These are phyloP conservation scores for Harpalus rubripes DNA, from an alignment of 2,888 invertebrate species.

Conservation along the genomic window DNA sequence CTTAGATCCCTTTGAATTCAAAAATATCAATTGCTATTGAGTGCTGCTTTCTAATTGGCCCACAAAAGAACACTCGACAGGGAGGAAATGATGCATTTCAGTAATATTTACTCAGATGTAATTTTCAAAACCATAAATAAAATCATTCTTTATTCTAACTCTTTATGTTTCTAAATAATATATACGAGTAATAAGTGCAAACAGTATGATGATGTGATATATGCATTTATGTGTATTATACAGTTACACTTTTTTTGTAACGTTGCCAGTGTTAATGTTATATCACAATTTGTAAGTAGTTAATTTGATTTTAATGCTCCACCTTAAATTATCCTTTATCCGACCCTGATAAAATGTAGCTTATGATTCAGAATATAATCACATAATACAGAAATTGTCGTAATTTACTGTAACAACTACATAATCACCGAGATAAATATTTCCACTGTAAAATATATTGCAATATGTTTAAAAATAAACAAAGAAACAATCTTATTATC, in stretches of 20 bases:
- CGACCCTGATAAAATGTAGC: conserved; percentile 11
- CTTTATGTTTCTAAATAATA: too few relatives aligned
- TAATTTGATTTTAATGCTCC: not conserved
- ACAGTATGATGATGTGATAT: too few relatives aligned
- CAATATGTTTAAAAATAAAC: not conserved
- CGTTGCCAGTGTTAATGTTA: not conserved
- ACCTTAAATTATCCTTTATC: not conserved
- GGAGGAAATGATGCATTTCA: too few relatives aligned
- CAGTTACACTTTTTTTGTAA: not conserved
- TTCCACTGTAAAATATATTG: not conserved
- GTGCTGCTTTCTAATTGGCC: too few relatives aligned
- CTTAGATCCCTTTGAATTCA: too few relatives aligned
- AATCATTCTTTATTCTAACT: too few relatives aligned
- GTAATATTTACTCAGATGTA: too few relatives aligned
- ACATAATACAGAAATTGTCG: conserved; percentile 16
- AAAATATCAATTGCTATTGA: too few relatives aligned
- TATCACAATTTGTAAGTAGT: not conserved
- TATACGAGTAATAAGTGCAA: too few relatives aligned
- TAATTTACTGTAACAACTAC: conserved; percentile 1
- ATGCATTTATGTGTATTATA: too few relatives aligned
- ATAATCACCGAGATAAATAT: conserved; percentile 17
- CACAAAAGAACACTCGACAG: too few relatives aligned
- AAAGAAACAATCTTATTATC: conserved; percentile 4
- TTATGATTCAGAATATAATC: conserved; percentile 7
- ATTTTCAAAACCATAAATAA: too few relatives aligned